These are phyloP conservation scores for Anas platyrhynchos DNA, from an alignment of 2,113 vertebrate species.

Conservation along the genomic window DNA sequence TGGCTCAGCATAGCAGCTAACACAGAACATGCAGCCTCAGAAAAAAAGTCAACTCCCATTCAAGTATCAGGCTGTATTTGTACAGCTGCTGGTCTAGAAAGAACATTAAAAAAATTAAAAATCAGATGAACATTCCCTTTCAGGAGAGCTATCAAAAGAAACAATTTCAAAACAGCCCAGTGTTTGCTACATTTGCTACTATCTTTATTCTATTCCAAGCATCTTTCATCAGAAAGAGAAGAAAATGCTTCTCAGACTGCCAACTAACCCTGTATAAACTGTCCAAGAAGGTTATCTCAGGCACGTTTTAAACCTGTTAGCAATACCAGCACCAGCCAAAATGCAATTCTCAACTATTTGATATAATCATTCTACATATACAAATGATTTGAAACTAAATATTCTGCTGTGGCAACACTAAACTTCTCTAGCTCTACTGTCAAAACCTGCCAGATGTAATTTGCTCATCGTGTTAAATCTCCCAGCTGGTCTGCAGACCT, in stretches of 20 bases:
- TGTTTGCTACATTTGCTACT: not conserved
- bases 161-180: not conserved
- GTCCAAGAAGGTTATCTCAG: not conserved
- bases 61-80: not conserved
- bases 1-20: not conserved
- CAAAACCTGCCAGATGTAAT: not conserved
- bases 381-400: constrained; percentile 7
- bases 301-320: not conserved
- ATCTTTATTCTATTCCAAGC: not conserved
- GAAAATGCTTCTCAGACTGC: not conserved
- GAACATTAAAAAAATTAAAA: not conserved
- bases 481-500: not conserved
- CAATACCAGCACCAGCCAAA: constrained; percentile 13
- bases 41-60: not conserved
- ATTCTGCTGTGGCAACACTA: constrained; percentile 1
- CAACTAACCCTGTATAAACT: not conserved
- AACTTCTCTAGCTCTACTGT: not conserved
- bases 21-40: not conserved
- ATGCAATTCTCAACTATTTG: not conserved
- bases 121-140: not conserved
- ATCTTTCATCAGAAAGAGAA: not conserved
- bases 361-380: not conserved
- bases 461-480: not conserved
- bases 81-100: not conserved
- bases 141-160: not conserved